Percentiles rank a stretch among this genome's conserved stretches.
These are phyloP conservation scores for Suillia variegata DNA, from an alignment of 2,888 invertebrate species.

Conservation along the genomic window DNA sequence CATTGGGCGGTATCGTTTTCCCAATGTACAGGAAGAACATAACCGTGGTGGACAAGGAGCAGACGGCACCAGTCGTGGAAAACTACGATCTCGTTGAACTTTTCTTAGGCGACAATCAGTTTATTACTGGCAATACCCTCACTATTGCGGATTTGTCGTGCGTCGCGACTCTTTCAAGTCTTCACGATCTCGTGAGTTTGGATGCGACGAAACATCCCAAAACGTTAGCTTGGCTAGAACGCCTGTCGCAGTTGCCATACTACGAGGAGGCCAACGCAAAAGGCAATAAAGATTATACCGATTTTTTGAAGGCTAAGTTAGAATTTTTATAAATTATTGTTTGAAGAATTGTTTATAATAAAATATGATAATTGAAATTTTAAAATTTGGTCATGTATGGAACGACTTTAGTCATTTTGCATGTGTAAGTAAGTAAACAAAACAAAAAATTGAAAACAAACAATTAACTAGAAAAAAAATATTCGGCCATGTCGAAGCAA, in stretches of 20 bases:
- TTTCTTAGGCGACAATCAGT: conserved; percentile 30
- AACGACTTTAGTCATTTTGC: too few relatives aligned
- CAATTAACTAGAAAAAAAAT: too few relatives aligned
- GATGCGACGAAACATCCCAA: conserved; percentile 33
- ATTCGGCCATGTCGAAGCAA: too few relatives aligned
- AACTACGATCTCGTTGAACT: conserved; percentile 29
- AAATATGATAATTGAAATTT: too few relatives aligned
- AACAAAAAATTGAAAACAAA: too few relatives aligned
- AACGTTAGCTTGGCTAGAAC: conserved; percentile 39
- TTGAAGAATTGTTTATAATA: too few relatives aligned
- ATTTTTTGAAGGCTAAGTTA: too few relatives aligned
- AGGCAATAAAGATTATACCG: conserved; percentile 29
- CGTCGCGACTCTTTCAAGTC: conserved; percentile 32
- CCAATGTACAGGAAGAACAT: conserved; percentile 33
- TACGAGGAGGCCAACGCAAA: conserved; percentile 42
- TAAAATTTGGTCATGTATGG: too few relatives aligned
- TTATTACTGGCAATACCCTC: conserved; percentile 35
- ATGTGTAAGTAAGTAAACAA: too few relatives aligned
- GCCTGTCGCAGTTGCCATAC: conserved; percentile 42
- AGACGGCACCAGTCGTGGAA: not conserved
- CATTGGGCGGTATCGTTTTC: not conserved
- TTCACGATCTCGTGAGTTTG: conserved; percentile 20
- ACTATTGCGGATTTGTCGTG: conserved; percentile 51
- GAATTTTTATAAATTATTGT: too few relatives aligned
- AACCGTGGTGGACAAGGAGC: conserved; percentile 15